phyloP scores from a whole-genome alignment of 2,888 invertebrate genomes.

The Chalcis sispes region DNA sequence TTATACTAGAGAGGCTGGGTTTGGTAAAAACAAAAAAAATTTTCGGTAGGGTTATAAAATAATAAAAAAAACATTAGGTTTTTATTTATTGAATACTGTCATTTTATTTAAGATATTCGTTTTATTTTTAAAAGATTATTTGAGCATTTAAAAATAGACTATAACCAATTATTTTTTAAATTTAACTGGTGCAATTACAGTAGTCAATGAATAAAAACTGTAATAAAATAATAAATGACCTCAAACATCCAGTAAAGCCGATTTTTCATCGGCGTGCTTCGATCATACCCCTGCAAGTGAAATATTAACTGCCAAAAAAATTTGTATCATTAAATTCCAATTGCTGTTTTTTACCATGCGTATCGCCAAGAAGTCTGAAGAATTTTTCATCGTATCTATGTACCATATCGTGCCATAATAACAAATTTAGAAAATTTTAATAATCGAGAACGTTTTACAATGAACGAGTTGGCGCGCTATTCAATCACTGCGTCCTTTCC shows the following conservation, averaged over 20 bases:
- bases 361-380: constrained; percentile 49
- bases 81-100: constrained; percentile 55
- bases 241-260: constrained; percentile 31
- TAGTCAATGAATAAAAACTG: constrained; percentile 52
- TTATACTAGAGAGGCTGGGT: constrained; percentile 74
- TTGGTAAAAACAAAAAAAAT: background rate
- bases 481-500: constrained; percentile 52
- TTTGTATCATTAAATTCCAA: constrained; percentile 47
- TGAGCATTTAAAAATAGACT: constrained; percentile 20
- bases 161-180: constrained; percentile 24
- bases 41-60: constrained; percentile 14
- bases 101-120: constrained; percentile 36
- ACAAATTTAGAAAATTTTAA: constrained; percentile 57
- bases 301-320: constrained; percentile 57
- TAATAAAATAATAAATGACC: constrained; percentile 35
- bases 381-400: constrained; percentile 52
- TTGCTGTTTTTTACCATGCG: constrained; percentile 49
- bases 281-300: constrained; percentile 51
- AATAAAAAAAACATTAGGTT: constrained; percentile 36
- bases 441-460: constrained; percentile 52
- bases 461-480: constrained; percentile 47
- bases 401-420: constrained; percentile 60
- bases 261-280: constrained; percentile 32
- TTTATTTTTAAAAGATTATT: constrained; percentile 26
- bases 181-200: constrained; percentile 36